These are phyloP conservation scores for Glossophaga mutica DNA, from an alignment of 2,797 vertebrate species.

Conservation along the genomic window DNA sequence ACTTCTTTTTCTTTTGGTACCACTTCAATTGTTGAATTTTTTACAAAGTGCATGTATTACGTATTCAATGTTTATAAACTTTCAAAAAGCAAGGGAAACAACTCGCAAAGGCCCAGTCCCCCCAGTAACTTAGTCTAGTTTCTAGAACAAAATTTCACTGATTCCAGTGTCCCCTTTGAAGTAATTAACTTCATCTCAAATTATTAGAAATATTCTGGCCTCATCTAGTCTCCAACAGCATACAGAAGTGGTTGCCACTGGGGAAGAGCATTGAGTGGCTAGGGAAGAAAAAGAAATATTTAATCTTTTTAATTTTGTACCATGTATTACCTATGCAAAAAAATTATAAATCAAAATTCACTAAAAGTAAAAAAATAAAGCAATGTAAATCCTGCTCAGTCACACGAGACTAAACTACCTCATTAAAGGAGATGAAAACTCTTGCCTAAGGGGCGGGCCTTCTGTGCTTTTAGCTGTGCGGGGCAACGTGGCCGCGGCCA, in stretches of 20 bases:
- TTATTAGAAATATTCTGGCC: not conserved
- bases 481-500: fast-evolving
- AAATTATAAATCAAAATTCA: not conserved
- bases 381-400: not conserved
- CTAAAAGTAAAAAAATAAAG: not conserved
- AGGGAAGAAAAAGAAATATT: not conserved
- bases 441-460: not conserved
- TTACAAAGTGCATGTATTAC: not conserved
- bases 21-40: not conserved
- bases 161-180: not conserved
- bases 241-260: not conserved
- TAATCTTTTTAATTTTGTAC: not conserved
- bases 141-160: not conserved
- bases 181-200: not conserved
- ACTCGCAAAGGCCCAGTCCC: not conserved
- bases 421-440: not conserved
- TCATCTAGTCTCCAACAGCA: not conserved
- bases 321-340: not conserved
- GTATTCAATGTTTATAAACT: not conserved
- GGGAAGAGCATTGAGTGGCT: not conserved
- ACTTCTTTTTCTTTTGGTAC: not conserved
- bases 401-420: too few relatives aligned
- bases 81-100: not conserved
- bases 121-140: not conserved
- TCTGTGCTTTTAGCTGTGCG: not conserved